A percentile compares a stretch with the other conserved stretches of the same genome.
Conservation (phyloP, 2,797 vertebrate species). For the Gobionotothen gibberifrons region DNA sequence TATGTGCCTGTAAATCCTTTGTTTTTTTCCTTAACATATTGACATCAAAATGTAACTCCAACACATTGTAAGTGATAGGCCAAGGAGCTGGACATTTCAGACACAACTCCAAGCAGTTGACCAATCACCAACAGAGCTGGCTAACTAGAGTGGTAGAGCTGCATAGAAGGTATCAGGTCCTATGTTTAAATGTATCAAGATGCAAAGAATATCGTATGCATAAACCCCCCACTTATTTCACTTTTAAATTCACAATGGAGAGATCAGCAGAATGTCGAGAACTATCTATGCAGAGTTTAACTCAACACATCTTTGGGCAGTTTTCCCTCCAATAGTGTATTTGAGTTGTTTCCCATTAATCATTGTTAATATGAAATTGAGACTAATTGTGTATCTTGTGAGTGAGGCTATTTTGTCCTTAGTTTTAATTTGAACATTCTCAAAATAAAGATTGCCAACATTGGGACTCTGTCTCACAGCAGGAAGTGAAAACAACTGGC, state of each 20-base stretch:
- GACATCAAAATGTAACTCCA: no score
- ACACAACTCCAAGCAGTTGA: no score
- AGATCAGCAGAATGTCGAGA: background rate
- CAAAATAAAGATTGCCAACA: conserved; percentile 28
- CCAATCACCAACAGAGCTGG: no score
- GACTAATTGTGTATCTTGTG: conserved; percentile 38
- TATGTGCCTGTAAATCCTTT: no score
- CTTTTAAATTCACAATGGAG: background rate
- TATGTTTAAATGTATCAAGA: background rate
- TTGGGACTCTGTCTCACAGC: conserved; percentile 52
- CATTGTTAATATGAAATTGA: conserved; percentile 20
- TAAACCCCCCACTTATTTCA: conserved; percentile 1
- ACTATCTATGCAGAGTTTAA: background rate
- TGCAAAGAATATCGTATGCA: background rate
- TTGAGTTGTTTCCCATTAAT: conserved; percentile 3
- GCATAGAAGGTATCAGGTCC: background rate
- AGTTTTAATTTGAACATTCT: conserved; percentile 49
- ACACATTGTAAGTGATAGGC: no score
- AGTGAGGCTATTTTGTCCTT: conserved; percentile 43
- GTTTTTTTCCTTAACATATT: no score
- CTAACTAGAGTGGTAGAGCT: background rate
- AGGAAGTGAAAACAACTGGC: conserved; percentile 55
- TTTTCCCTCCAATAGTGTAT: background rate
- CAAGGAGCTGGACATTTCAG: no score
- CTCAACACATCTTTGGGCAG: background rate